phyloP scores from a whole-genome alignment of 2,888 invertebrate genomes.

The Sabatieria punctata region DNA sequence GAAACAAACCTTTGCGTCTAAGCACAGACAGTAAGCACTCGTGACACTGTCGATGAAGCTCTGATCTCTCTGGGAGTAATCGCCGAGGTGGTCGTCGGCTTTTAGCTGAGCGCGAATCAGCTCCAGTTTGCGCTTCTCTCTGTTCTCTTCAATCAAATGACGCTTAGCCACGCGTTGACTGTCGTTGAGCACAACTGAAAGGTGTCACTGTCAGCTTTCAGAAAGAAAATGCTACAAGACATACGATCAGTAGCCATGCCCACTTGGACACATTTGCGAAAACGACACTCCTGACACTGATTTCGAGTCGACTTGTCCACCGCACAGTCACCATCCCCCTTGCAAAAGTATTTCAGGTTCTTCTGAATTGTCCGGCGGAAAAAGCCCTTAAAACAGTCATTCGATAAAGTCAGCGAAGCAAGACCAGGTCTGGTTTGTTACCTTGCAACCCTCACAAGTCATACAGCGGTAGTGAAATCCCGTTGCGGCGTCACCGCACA shows the following conservation, averaged over 20 bases:
- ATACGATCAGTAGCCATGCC: slow-evolving; percentile 37
- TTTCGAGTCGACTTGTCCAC: slow-evolving; percentile 36
- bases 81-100: not conserved
- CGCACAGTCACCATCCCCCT: slow-evolving; percentile 31
- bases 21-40: slow-evolving; percentile 8
- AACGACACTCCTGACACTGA: slow-evolving; percentile 36
- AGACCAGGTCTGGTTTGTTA: slow-evolving; percentile 11
- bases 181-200: slow-evolving; percentile 36
- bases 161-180: slow-evolving; percentile 34
- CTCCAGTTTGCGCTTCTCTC: slow-evolving; percentile 24
- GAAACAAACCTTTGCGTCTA: slow-evolving; percentile 5
- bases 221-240: not conserved
- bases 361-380: slow-evolving; percentile 37
- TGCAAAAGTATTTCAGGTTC: slow-evolving; percentile 33
- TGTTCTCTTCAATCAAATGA: slow-evolving; percentile 35
- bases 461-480: slow-evolving; percentile 37
- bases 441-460: slow-evolving; percentile 39
- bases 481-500: slow-evolving; percentile 37
- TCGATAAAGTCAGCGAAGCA: not conserved
- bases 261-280: slow-evolving; percentile 32
- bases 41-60: not conserved
- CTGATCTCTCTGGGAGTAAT: not conserved
- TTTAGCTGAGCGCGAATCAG: slow-evolving; percentile 7
- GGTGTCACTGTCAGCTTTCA: not conserved
- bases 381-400: slow-evolving; percentile 30